A percentile compares a stretch with the other conserved stretches of the same genome.
These are phyloP conservation scores for Fukomys damarensis DNA, from an alignment of 2,113 vertebrate genomes.

Conservation along the genomic window DNA sequence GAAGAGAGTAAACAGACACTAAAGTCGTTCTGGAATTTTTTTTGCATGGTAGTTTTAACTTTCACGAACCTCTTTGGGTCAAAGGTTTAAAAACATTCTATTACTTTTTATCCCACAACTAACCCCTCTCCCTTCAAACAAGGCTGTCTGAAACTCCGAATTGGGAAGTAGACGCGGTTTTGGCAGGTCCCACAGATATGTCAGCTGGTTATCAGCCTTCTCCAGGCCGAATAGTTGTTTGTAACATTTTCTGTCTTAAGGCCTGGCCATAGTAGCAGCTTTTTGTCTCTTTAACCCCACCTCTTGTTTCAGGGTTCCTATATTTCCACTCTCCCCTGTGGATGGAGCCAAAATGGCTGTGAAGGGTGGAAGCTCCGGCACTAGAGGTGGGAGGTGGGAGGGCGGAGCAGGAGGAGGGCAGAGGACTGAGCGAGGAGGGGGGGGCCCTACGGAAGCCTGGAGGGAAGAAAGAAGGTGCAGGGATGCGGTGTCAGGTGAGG, in stretches of 20 bases:
- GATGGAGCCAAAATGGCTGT: background rate
- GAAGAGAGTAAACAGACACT: slow-evolving; percentile 14
- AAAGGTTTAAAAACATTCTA: background rate
- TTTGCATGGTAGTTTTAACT: slow-evolving; percentile 27
- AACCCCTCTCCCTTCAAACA: background rate
- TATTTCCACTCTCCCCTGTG: background rate
- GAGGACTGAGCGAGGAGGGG: background rate
- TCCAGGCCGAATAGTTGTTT: background rate
- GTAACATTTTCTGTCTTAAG: background rate
- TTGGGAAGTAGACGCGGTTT: background rate
- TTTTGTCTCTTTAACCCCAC: background rate
- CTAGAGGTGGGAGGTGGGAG: background rate
- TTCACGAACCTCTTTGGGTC: background rate
- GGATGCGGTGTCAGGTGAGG: background rate
- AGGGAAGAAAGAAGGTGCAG: background rate
- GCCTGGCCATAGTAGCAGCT: background rate
- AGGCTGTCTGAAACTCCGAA: background rate
- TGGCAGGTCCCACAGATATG: background rate
- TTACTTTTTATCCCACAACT: background rate
- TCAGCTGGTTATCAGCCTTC: background rate
- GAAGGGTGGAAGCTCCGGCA: background rate
- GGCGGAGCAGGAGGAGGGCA: background rate
- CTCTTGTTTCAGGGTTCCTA: background rate
- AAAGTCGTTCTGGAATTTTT: slow-evolving; percentile 62
- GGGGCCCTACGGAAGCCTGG: background rate